Conservation (phyloP, 2,113 vertebrate genomes). For the Hippopotamus amphibius region DNA sequence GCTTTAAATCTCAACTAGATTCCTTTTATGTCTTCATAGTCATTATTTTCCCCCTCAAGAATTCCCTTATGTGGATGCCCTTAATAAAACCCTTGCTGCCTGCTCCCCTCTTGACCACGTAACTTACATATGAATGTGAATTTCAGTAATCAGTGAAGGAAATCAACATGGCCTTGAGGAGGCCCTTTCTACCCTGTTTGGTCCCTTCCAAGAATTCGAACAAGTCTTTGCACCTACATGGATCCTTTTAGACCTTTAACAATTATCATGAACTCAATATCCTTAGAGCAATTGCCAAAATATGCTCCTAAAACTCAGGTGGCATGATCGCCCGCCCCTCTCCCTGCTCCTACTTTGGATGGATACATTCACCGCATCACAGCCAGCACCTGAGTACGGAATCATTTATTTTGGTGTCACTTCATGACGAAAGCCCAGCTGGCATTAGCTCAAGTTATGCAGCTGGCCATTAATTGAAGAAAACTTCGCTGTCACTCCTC, state of each 20-base stretch:
- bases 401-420: slow-evolving; percentile 80
- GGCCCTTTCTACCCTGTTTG: background rate
- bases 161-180: background rate
- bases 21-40: background rate
- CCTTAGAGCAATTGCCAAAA: slow-evolving; percentile 11
- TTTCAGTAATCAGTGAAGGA: background rate
- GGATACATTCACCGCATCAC: slow-evolving; percentile 66
- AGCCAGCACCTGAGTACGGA: slow-evolving; percentile 72
- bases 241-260: background rate
- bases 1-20: background rate
- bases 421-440: slow-evolving; percentile 77
- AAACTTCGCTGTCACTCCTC: slow-evolving; percentile 76
- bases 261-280: background rate
- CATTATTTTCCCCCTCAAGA: background rate
- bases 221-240: background rate
- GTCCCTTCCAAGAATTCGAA: slow-evolving; percentile 20
- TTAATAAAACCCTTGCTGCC: background rate
- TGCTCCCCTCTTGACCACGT: background rate
- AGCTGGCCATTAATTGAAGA: slow-evolving; percentile 87
- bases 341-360: slow-evolving; percentile 1
- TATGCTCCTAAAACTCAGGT: background rate
- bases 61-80: background rate
- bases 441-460: slow-evolving; percentile 82
- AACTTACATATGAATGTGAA: background rate
- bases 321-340: background rate